Evolutionary conservation across 2,888 invertebrate genomes (phyloP), one percentile per base, ranked within the genome.

Genomic region (Dolichopus griseipennis): DNA sequence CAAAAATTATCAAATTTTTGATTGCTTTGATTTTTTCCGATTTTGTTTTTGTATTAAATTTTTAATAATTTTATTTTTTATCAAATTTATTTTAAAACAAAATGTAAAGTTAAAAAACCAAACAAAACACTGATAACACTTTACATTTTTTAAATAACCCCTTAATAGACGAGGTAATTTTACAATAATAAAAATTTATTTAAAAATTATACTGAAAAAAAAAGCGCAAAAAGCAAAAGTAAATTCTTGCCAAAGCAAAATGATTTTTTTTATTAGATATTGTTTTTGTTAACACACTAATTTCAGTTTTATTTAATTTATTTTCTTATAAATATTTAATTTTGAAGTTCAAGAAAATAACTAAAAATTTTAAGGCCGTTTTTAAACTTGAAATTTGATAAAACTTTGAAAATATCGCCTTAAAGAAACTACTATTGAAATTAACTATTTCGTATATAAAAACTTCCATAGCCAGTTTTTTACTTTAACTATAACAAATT

Each of bases 101-200:
- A 52, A 52, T 52, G 52, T 52, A 52, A 52, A 52, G 52, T 52
- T 52, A 18, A 52, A 37, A 10, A 37, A 27, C 27, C 2, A 27
- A 27, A 27, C 27, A 27, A 27, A 37, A 37, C 8, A 37, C 18
- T 52, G 52, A n/a, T n/a, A 52, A 52, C n/a, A 52, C 52, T 52
- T 52, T 52, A 52, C 52, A 52, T 52, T 52, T 15, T 52, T 15
- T 18, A 52, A 5, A 52, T n/a, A 18, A 52, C 9, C 15, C 52
- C 52, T 52, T 52, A 52, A 52, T 52, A 12, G 52, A 52, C 52
- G 52, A 52, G 52, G 52, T 52, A 18, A 52, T 52, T 52, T 52
- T 52, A 37, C 27, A 27, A 27, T 5, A 27, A 27, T 27, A 27
- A 27, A n/a, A 27, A 27, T 27, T 27, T 27, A 27, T 27, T 27